Base-by-base conservation (phyloP, 2,888 invertebrate species). In the Seladonia tumulorum region DNA sequence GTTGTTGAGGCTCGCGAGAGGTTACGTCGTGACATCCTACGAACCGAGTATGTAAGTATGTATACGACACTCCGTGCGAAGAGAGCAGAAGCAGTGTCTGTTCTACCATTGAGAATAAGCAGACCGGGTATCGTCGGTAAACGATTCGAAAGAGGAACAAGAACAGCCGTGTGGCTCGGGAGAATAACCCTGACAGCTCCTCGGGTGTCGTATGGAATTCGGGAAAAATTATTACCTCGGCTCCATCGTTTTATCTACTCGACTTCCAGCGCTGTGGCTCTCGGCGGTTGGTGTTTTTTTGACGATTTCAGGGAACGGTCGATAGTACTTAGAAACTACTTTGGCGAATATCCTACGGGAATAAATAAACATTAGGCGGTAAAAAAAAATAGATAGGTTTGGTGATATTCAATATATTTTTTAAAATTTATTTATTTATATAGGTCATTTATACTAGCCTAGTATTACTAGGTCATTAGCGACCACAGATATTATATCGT, bases 51-150 rank as follows among this genome's bases (percentile, higher is more conserved):
- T n/a, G n/a, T n/a, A 90, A 84, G 89, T 89, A 0, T 35, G 35
- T 35, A 90, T 87, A 87, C 87, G 91, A 92, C 91, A 91, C 88
- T 89, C 81, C 76, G 85, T 68, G 75, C 82, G 79, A 86, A 76
- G 85, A 86, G 87, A 88, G 88, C 92, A 91, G 91, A 89, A 91
- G 86, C 85, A 80, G 81, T 82, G 93, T 93, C 93, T 93, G 93
- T 90, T 93, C 83, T 45, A 79, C 45, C 72, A 88, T 82, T 93
- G 93, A 93, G 90, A 91, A 91, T 93, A 90, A 93, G 90, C 93
- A 93, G 93, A 93, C 88, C 88, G 90, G 60, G 89, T 89, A 87
- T 89, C 88, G 76, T 29, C 72, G 70, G 79, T 78, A 77, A 82
- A 88, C 82, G 79, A 60, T 76, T 78, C 75, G 68, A 76, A 70